A percentile compares a stretch with the other conserved stretches of the same genome.
Evolutionary conservation across 2,888 invertebrate genomes (phyloP).

Genomic region (Agrochola litura): DNA sequence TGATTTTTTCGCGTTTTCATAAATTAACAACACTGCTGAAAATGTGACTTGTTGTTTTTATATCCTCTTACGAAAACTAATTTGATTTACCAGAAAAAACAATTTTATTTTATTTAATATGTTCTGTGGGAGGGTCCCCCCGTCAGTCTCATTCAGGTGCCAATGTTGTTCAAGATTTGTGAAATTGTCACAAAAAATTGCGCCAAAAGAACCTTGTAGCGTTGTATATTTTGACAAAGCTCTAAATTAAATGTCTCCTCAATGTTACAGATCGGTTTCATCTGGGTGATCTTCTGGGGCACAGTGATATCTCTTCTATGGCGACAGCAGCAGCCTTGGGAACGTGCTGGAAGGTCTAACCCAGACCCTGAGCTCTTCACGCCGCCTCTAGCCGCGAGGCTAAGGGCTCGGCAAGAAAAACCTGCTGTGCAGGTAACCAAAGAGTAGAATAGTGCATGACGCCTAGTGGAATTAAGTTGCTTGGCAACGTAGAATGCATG

Average conservation of each 20-base stretch:
- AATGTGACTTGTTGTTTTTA: no score
- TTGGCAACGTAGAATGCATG: constrained; percentile 25
- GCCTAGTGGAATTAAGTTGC: constrained; percentile 12
- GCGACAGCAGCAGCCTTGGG: constrained; percentile 84
- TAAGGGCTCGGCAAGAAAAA: constrained; percentile 72
- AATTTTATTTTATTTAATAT: no score
- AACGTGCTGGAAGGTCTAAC: constrained; percentile 73
- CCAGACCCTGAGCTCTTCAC: constrained; percentile 86
- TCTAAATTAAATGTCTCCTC: background rate
- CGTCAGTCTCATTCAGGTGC: no score
- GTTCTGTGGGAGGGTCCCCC: no score
- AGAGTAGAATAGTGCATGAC: constrained; percentile 47
- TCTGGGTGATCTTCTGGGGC: constrained; percentile 81
- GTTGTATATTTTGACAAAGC: background rate
- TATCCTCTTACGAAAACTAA: no score
- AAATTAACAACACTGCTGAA: no score
- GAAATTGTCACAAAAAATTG: no score
- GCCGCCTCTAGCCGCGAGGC: constrained; percentile 79
- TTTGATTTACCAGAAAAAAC: no score
- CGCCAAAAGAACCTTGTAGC: background rate
- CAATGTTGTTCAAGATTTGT: no score
- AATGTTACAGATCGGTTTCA: constrained; percentile 79
- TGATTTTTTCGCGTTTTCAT: no score
- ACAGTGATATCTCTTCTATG: constrained; percentile 79
- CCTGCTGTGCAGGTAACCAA: constrained; percentile 76